These are phyloP conservation scores for Colostygia pectinataria DNA, from an alignment of 2,888 invertebrate genomes.

Conservation along the genomic window DNA sequence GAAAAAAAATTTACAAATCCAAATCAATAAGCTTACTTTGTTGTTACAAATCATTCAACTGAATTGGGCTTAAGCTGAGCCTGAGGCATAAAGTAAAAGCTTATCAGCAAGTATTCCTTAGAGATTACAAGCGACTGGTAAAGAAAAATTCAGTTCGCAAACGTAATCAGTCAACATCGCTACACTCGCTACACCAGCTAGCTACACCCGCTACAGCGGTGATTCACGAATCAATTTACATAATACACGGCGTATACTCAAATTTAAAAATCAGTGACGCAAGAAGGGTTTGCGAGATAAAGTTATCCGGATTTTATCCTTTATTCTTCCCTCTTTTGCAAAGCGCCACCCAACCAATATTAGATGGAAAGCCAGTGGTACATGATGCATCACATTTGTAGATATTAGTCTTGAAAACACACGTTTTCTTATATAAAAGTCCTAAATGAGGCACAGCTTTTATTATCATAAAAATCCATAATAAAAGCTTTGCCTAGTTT, in stretches of 20 bases:
- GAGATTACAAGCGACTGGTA: conserved; percentile 35
- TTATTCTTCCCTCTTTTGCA: conserved; percentile 53
- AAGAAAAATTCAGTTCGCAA: conserved; percentile 37
- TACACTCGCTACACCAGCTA: conserved; percentile 30
- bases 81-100: conserved; percentile 24
- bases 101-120: conserved; percentile 31
- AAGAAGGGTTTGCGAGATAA: conserved; percentile 58
- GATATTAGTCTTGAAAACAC: no score
- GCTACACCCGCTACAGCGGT: conserved; percentile 33
- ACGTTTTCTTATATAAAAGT: no score
- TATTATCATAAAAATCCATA: no score
- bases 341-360: conserved; percentile 50
- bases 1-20: conserved; percentile 20
- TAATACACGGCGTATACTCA: conserved; percentile 58
- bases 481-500: no score
- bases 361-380: not conserved
- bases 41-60: conserved; percentile 15
- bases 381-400: no score
- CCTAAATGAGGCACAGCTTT: no score
- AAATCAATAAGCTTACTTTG: conserved; percentile 19
- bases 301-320: conserved; percentile 60
- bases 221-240: conserved; percentile 61
- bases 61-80: conserved; percentile 24
- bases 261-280: conserved; percentile 64
- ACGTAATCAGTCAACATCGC: conserved; percentile 42